These are phyloP conservation scores for Cladopsammia gracilis DNA, from an alignment of 64 coral and sea anemone genomes.

Conservation along the genomic window DNA sequence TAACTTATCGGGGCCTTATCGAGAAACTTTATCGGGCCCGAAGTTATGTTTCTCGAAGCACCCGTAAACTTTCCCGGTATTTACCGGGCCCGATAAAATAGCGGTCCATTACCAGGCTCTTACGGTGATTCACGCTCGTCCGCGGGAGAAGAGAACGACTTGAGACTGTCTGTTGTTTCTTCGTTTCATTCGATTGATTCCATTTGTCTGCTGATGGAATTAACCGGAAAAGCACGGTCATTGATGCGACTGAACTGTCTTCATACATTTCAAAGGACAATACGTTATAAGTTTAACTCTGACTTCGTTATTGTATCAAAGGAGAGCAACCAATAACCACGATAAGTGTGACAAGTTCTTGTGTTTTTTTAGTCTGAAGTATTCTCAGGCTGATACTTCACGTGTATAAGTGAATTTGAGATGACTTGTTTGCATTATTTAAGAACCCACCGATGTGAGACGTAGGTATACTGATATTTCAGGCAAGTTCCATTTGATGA, in stretches of 20 bases:
- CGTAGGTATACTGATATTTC: slow-evolving; percentile 5
- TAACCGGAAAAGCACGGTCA: too few relatives aligned
- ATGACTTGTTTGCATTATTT: background rate
- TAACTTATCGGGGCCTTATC: background rate
- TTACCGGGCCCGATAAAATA: slow-evolving; percentile 2
- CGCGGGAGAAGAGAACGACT: background rate
- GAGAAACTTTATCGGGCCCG: slow-evolving; percentile 14
- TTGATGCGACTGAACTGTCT: too few relatives aligned
- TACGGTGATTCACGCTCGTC: background rate
- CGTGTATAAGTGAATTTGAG: background rate
- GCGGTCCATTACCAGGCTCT: background rate
- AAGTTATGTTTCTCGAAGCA: slow-evolving; percentile 16
- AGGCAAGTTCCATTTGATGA: slow-evolving; percentile 18
- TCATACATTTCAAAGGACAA: too few relatives aligned
- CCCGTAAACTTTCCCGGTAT: slow-evolving; percentile 2
- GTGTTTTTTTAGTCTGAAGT: background rate
- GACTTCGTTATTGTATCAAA: too few relatives aligned
- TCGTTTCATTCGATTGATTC: background rate
- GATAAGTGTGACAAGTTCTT: too few relatives aligned
- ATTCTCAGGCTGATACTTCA: background rate
- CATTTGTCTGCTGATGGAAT: background rate
- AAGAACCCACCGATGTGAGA: background rate
- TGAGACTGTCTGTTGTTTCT: too few relatives aligned
- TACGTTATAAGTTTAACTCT: too few relatives aligned
- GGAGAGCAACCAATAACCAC: too few relatives aligned